These are phyloP conservation scores for Craseonycteris thonglongyai DNA, from an alignment of 2,113 vertebrate species.

Conservation along the genomic window DNA sequence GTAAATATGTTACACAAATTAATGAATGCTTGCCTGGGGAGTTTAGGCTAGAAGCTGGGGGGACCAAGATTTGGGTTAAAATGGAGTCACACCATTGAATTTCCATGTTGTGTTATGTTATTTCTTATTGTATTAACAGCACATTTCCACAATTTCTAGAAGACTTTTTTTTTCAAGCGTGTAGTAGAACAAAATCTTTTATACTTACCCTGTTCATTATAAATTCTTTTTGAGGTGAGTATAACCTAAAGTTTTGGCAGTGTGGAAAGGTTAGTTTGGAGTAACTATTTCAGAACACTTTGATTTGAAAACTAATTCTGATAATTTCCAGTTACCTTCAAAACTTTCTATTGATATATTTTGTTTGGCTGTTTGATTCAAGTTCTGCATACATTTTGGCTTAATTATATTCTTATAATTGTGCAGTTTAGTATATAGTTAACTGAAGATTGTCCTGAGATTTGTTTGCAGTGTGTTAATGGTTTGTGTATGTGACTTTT, in stretches of 20 bases:
- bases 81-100: neutral
- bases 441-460: constrained; percentile 4
- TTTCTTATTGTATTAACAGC: neutral
- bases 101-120: neutral
- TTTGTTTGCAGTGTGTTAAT: constrained; percentile 3
- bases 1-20: neutral
- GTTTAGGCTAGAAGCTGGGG: neutral
- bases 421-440: neutral
- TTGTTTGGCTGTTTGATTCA: constrained; percentile 1
- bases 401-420: constrained; percentile 25
- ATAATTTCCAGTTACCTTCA: constrained; percentile 2
- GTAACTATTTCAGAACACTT: neutral
- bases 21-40: neutral
- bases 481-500: neutral
- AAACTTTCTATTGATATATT: neutral
- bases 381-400: constrained; percentile 1
- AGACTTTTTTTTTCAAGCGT: neutral
- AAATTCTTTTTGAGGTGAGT: neutral
- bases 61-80: neutral
- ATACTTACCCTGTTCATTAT: neutral
- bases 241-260: neutral
- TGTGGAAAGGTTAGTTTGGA: neutral
- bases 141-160: neutral
- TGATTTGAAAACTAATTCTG: constrained; percentile 3
- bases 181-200: neutral